Conservation (phyloP, 2,113 vertebrate genomes). For the Clarias batrachus region DNA sequence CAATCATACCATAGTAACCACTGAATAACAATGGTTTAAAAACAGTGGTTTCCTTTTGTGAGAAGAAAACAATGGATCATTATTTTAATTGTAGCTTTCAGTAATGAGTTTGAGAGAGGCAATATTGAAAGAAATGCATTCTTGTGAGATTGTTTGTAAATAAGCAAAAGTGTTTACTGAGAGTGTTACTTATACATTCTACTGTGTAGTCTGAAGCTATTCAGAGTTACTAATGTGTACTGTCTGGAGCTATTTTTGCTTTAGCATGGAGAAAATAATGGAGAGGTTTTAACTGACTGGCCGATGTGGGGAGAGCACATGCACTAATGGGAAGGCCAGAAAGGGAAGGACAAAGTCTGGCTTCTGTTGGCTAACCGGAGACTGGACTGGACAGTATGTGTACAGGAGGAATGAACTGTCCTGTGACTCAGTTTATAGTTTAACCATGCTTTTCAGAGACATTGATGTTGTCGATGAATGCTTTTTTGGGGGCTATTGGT, state of each 20-base stretch:
- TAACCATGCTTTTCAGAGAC: neutral
- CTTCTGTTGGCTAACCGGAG: neutral
- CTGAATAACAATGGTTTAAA: neutral
- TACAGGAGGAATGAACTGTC: neutral
- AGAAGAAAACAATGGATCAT: neutral
- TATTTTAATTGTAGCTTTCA: constrained; percentile 1
- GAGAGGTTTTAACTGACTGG: neutral
- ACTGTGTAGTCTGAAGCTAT: constrained; percentile 19
- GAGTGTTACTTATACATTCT: neutral
- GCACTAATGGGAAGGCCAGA: neutral
- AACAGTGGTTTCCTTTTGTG: neutral
- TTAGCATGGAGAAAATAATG: neutral
- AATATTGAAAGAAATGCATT: neutral
- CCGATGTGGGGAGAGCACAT: constrained; percentile 6
- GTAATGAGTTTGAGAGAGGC: neutral
- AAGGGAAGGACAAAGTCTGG: neutral
- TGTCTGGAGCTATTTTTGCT: constrained; percentile 32
- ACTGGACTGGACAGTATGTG: neutral
- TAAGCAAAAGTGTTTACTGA: constrained; percentile 13
- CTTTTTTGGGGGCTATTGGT: neutral
- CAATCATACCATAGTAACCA: neutral
- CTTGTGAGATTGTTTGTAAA: neutral
- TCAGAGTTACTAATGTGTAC: constrained; percentile 22
- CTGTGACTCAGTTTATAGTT: neutral
- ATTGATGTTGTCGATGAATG: neutral